Percentiles rank a stretch among this genome's conserved stretches.
phyloP scores from a whole-genome alignment of 2,113 vertebrate genomes.

The Smithornis capensis region DNA sequence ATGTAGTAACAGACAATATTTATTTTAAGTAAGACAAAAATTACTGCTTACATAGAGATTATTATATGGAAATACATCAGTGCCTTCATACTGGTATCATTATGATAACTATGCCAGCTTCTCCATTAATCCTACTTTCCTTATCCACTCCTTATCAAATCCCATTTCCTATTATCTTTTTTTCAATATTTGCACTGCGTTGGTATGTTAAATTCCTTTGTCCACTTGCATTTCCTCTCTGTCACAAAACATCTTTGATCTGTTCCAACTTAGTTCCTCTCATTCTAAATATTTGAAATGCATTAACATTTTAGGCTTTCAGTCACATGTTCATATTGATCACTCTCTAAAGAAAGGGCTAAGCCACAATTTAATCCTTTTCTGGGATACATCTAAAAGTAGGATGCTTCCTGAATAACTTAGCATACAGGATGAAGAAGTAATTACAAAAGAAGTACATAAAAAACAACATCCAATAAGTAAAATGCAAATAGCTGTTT shows the following conservation, averaged over 20 bases:
- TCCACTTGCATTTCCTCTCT: neutral
- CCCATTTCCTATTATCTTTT: neutral
- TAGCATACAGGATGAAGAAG: neutral
- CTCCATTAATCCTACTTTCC: neutral
- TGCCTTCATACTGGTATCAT: neutral
- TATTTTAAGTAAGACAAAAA: neutral
- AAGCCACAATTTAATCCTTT: neutral
- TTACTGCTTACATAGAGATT: neutral
- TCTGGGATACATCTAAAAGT: neutral
- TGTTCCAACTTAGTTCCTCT: neutral
- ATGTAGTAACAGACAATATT: neutral
- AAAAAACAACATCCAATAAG: neutral
- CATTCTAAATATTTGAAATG: neutral
- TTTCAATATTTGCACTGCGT: neutral
- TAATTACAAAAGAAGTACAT: neutral
- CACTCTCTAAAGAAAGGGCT: neutral
- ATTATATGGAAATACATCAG: neutral
- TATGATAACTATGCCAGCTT: neutral
- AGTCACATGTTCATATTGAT: neutral
- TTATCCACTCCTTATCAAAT: neutral
- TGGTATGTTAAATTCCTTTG: neutral
- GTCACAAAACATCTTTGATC: neutral
- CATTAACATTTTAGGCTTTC: neutral
- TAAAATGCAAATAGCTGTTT: neutral
- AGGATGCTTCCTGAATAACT: neutral